Conservation (phyloP, 2,113 vertebrate species). For the Hyaena hyaena region DNA sequence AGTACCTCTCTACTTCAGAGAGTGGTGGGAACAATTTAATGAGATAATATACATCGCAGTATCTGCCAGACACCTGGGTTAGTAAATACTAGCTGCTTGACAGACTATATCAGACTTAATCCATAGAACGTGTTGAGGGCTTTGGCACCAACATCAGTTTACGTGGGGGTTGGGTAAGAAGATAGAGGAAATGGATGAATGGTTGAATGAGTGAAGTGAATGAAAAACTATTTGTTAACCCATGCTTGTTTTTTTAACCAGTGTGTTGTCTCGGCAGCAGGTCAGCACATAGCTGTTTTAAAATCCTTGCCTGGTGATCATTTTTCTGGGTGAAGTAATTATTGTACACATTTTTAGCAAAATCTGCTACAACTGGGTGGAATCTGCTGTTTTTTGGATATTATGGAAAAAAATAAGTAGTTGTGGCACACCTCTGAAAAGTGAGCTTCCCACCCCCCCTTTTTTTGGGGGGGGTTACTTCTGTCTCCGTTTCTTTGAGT, state of each 20-base stretch:
- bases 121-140: background rate
- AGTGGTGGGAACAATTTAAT: background rate
- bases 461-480: background rate
- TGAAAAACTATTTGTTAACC: background rate
- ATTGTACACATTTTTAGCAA: constrained; percentile 36
- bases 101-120: background rate
- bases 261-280: background rate
- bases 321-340: constrained; percentile 34
- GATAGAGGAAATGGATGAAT: background rate
- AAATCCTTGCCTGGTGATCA: background rate
- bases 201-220: background rate
- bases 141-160: background rate
- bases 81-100: background rate
- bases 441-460: background rate
- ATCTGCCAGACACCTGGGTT: background rate
- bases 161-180: no score
- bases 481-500: background rate
- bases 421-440: background rate
- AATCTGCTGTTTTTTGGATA: constrained; percentile 33
- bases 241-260: background rate
- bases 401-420: constrained; percentile 2
- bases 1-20: background rate
- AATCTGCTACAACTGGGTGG: background rate
- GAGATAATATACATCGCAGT: background rate
- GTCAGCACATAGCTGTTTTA: background rate